phyloP scores from a whole-genome alignment of 2,797 vertebrate genomes.

The Notamacropus eugenii region DNA sequence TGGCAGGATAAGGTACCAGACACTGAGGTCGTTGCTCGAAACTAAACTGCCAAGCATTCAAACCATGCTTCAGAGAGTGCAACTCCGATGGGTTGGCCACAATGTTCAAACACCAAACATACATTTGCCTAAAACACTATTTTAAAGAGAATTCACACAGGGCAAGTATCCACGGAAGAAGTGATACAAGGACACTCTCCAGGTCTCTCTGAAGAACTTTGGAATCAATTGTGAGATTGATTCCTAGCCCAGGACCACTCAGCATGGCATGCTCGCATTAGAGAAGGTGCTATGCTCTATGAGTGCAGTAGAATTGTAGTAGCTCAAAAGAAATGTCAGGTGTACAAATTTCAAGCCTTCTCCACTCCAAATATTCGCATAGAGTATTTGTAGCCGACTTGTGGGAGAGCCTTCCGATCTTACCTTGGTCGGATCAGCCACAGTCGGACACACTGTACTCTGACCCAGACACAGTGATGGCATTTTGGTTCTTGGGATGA shows the following conservation, averaged over 20 bases:
- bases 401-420: not conserved
- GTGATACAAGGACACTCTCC: not conserved
- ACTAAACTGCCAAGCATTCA: not conserved
- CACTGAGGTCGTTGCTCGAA: not conserved
- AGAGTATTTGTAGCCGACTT: not conserved
- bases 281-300: not conserved
- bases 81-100: not conserved
- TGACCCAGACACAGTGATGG: not conserved
- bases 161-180: not conserved
- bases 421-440: not conserved
- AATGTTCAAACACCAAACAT: not conserved
- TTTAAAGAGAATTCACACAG: not conserved
- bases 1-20: not conserved
- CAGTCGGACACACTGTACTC: not conserved
- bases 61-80: not conserved
- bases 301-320: not conserved
- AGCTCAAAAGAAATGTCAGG: not conserved
- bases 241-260: rapidly evolving
- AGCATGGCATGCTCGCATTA: not conserved
- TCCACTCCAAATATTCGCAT: not conserved
- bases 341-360: not conserved
- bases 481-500: not conserved
- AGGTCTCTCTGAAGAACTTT: not conserved
- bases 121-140: not conserved
- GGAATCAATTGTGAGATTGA: not conserved